Evolutionary conservation across 2,888 invertebrate genomes (phyloP).

Genomic region (Macrosoma leucophasiata): DNA sequence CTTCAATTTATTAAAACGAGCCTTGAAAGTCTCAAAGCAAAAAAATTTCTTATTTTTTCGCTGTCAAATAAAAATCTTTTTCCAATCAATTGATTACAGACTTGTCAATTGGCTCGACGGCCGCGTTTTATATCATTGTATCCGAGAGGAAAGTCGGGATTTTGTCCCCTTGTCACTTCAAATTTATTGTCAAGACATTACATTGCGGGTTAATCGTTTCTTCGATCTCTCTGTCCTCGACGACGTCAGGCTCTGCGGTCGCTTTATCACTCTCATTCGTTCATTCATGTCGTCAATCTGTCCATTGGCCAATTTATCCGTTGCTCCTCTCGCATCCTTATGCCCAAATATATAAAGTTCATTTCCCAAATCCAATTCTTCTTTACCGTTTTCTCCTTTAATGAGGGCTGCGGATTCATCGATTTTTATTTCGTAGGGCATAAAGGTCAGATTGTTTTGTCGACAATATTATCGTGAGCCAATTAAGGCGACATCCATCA

Average conservation of each 20-base stretch:
- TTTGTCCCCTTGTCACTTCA: no score
- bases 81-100: no score
- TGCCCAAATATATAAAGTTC: constrained; percentile 22
- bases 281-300: constrained; percentile 41
- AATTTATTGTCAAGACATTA: constrained; percentile 23
- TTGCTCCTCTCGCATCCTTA: constrained; percentile 25
- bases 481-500: constrained; percentile 31
- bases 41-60: no score
- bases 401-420: no score
- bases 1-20: no score
- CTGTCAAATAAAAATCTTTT: no score
- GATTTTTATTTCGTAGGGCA: constrained; percentile 7
- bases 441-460: constrained; percentile 13
- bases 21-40: no score
- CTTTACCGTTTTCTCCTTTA: no score
- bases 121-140: no score
- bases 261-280: constrained; percentile 45
- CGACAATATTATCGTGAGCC: constrained; percentile 10
- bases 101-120: no score
- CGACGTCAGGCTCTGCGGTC: constrained; percentile 31
- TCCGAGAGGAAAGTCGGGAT: no score
- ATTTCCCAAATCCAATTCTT: no score
- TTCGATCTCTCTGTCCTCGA: constrained; percentile 22
- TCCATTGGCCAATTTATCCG: constrained; percentile 25
- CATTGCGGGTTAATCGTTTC: constrained; percentile 27